These are phyloP conservation scores for Nasonia oneida DNA, from an alignment of 2,888 invertebrate species.

Conservation along the genomic window DNA sequence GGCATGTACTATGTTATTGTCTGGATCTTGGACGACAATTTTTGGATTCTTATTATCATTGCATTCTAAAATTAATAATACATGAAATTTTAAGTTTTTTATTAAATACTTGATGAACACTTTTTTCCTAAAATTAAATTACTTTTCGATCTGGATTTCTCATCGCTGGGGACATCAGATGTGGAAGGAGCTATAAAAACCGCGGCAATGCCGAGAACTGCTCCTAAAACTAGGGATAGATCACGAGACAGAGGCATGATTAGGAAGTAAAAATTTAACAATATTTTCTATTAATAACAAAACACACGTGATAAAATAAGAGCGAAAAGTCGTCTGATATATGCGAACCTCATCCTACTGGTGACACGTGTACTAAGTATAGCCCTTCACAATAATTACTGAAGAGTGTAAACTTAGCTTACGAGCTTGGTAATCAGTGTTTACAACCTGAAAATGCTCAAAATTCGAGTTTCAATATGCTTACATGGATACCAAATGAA, in stretches of 20 bases:
- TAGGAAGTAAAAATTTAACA: not conserved
- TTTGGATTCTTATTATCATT: not conserved
- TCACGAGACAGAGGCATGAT: constrained; percentile 36
- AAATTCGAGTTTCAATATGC: not conserved
- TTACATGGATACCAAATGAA: not conserved
- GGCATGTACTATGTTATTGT: not conserved
- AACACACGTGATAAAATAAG: not conserved
- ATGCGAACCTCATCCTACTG: constrained; percentile 1
- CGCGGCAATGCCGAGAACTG: constrained; percentile 41
- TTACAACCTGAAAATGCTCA: not conserved
- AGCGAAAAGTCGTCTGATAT: not conserved
- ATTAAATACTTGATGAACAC: not conserved
- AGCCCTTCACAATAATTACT: not conserved
- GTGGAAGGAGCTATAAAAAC: constrained; percentile 30
- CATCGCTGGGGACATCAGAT: not conserved
- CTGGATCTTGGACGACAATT: not conserved
- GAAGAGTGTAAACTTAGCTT: not conserved
- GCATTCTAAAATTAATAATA: not conserved
- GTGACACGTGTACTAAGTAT: not conserved
- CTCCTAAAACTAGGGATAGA: constrained; percentile 47
- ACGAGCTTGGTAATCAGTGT: not conserved
- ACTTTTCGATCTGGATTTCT: not conserved
- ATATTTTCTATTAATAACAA: not conserved
- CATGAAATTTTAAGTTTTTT: not conserved
- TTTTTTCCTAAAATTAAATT: not conserved